A percentile compares a stretch with the other conserved stretches of the same genome.
phyloP scores from a whole-genome alignment of 2,113 vertebrate genomes.

The Cygnus atratus region DNA sequence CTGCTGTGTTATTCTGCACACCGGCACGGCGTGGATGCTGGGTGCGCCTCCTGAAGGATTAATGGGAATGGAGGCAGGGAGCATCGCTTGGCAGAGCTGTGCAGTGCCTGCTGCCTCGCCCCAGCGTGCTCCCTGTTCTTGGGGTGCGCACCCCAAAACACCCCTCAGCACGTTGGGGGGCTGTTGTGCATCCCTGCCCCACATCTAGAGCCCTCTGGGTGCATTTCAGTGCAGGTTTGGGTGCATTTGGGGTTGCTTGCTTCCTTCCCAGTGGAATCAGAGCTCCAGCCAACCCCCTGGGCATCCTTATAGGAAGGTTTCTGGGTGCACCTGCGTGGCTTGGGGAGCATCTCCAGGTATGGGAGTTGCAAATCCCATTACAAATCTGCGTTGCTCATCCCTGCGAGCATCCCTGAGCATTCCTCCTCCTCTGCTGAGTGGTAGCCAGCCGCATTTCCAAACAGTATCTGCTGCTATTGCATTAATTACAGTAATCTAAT shows the following conservation, averaged over 20 bases:
- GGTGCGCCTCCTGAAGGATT: background rate
- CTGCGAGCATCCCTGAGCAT: background rate
- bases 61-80: background rate
- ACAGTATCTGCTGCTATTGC: constrained; percentile 21
- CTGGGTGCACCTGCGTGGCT: background rate
- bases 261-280: background rate
- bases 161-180: background rate
- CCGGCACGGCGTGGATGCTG: accelerated
- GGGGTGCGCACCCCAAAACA: background rate
- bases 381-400: background rate
- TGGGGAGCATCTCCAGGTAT: background rate
- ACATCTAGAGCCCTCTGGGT: background rate
- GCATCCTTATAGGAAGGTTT: accelerated
- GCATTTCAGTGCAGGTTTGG: accelerated
- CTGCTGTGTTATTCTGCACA: accelerated
- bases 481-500: constrained; percentile 67
- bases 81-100: accelerated
- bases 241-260: background rate
- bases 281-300: accelerated
- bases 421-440: background rate
- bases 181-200: too few relatives aligned
- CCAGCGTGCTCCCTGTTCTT: background rate
- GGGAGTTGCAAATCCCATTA: background rate
- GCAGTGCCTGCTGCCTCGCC: accelerated
- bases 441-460: background rate